phyloP scores from a whole-genome alignment of 2,888 invertebrate species.

The Leptinotarsa juncta region DNA sequence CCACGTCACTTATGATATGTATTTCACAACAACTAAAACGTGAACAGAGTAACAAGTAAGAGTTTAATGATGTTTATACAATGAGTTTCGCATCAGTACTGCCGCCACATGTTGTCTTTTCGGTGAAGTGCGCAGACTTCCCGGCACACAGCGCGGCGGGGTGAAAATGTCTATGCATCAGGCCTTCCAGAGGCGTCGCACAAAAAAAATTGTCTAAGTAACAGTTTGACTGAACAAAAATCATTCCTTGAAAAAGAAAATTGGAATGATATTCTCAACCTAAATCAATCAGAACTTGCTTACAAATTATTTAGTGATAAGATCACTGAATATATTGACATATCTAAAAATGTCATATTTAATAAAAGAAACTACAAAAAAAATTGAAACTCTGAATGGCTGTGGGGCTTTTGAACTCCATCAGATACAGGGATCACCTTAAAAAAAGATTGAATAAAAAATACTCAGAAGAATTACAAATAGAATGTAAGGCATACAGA shows the following conservation, averaged over 20 bases:
- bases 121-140: not conserved
- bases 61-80: not conserved
- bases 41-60: not conserved
- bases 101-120: not conserved
- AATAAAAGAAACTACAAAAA: too few relatives aligned
- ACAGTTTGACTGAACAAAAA: not conserved
- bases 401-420: too few relatives aligned
- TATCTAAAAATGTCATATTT: too few relatives aligned
- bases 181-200: not conserved
- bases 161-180: not conserved
- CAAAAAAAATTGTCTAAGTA: not conserved
- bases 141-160: not conserved
- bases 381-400: too few relatives aligned
- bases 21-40: not conserved
- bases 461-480: too few relatives aligned
- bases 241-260: constrained; percentile 11
- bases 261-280: too few relatives aligned
- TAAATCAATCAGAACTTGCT: too few relatives aligned
- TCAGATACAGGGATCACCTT: too few relatives aligned
- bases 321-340: too few relatives aligned
- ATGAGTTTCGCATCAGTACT: not conserved
- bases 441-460: too few relatives aligned
- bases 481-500: too few relatives aligned
- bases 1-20: not conserved
- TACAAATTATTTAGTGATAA: too few relatives aligned